Conservation (phyloP, 2,113 vertebrate species). For the Peromyscus maniculatus region DNA sequence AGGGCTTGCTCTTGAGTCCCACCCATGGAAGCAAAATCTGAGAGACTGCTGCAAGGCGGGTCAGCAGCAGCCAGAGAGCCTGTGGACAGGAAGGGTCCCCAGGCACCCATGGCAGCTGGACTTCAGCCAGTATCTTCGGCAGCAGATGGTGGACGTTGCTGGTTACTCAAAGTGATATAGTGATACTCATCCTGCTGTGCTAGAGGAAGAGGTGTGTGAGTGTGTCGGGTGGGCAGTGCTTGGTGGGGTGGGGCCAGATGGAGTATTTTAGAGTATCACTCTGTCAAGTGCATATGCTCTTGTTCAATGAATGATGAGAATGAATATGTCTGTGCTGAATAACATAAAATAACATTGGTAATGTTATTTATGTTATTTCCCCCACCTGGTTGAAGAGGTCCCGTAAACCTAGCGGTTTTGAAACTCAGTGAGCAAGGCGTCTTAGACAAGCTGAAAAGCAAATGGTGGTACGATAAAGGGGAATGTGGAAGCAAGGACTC, state of each 20-base stretch:
- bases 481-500: conserved; percentile 99
- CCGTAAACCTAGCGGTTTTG: conserved; percentile 99
- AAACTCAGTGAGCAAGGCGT: conserved; percentile 99
- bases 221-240: conserved; percentile 89
- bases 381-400: conserved; percentile 98
- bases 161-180: conserved; percentile 98
- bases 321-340: conserved; percentile 94
- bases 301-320: conserved; percentile 93
- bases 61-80: conserved; percentile 77
- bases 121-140: conserved; percentile 80
- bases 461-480: conserved; percentile 99
- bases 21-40: conserved; percentile 40
- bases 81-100: conserved; percentile 82
- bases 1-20: conserved; percentile 73
- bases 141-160: conserved; percentile 93
- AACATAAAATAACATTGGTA: conserved; percentile 99
- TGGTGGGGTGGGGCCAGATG: conserved; percentile 91
- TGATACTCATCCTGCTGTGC: conserved; percentile 97
- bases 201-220: conserved; percentile 88
- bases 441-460: conserved; percentile 99
- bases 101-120: conserved; percentile 80
- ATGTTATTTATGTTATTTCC: conserved; percentile 99
- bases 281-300: conserved; percentile 91
- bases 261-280: conserved; percentile 98
- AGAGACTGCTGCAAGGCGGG: conserved; percentile 84